Percentiles rank a stretch among this genome's conserved stretches.
Conservation (phyloP, 2,888 invertebrate species). For the Pardosa pseudoannulata region DNA sequence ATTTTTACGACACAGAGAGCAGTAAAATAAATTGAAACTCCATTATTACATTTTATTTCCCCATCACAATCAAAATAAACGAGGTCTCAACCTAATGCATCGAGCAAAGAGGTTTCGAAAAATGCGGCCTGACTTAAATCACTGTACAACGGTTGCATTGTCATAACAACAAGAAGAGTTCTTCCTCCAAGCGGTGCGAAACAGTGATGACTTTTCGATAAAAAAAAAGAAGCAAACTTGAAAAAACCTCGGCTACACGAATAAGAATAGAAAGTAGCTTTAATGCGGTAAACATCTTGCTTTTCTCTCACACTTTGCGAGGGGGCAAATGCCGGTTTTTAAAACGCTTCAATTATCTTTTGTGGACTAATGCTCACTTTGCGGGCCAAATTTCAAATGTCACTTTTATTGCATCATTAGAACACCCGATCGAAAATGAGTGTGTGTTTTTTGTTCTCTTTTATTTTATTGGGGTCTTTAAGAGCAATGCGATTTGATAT, state of each 20-base stretch:
- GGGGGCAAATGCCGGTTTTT: constrained; percentile 52
- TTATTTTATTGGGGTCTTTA: constrained; percentile 54
- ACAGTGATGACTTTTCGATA: constrained; percentile 72
- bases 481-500: constrained; percentile 66
- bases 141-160: constrained; percentile 10
- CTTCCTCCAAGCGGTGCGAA: constrained; percentile 56
- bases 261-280: constrained; percentile 71
- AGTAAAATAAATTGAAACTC: not conserved
- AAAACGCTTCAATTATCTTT: constrained; percentile 70
- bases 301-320: constrained; percentile 42
- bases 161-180: constrained; percentile 47
- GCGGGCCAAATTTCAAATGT: constrained; percentile 60
- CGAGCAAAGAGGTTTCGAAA: not conserved
- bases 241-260: constrained; percentile 25
- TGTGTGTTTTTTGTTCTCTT: constrained; percentile 34
- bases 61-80: constrained; percentile 15
- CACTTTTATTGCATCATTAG: constrained; percentile 70
- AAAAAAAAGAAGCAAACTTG: constrained; percentile 34
- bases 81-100: not conserved
- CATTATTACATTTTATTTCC: constrained; percentile 13
- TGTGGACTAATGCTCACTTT: constrained; percentile 57
- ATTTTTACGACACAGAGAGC: not conserved
- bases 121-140: constrained; percentile 29
- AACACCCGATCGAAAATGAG: constrained; percentile 47
- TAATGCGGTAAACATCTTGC: constrained; percentile 66